These are phyloP conservation scores for Ceratothoa steindachneri DNA, from an alignment of 2,888 invertebrate species.

Conservation along the genomic window DNA sequence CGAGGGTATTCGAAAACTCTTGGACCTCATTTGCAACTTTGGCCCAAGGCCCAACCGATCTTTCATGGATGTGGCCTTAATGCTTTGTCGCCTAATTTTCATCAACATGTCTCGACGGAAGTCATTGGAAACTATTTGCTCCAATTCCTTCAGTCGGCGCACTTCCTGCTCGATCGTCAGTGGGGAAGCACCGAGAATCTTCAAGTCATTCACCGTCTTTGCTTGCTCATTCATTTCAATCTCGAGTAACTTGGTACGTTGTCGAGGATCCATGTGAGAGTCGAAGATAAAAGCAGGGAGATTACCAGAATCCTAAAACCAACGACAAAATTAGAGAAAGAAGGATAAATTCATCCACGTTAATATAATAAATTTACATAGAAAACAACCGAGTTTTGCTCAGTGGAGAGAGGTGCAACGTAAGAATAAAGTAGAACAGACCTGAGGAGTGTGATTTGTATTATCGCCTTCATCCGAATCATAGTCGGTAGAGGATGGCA, in stretches of 20 bases:
- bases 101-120: conserved; percentile 82
- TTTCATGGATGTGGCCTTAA: conserved; percentile 58
- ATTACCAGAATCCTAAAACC: conserved; percentile 25
- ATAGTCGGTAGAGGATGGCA: conserved; percentile 52
- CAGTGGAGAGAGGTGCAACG: neutral
- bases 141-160: conserved; percentile 83
- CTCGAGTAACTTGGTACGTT: conserved; percentile 84
- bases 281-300: conserved; percentile 51
- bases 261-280: conserved; percentile 53
- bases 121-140: conserved; percentile 75
- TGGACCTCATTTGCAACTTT: conserved; percentile 43
- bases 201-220: conserved; percentile 86
- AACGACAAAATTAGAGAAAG: no score
- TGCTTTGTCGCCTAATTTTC: conserved; percentile 76
- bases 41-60: conserved; percentile 43
- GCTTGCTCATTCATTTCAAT: conserved; percentile 97
- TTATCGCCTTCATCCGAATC: conserved; percentile 73
- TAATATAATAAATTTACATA: no score
- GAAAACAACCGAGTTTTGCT: neutral
- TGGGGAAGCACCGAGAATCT: conserved; percentile 80
- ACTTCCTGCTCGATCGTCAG: conserved; percentile 88
- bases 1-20: conserved; percentile 46
- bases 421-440: neutral
- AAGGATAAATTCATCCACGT: no score
- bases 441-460: conserved; percentile 55